Evolutionary conservation across 2,888 invertebrate species (phyloP).

Genomic region (Campoplex nolae): DNA sequence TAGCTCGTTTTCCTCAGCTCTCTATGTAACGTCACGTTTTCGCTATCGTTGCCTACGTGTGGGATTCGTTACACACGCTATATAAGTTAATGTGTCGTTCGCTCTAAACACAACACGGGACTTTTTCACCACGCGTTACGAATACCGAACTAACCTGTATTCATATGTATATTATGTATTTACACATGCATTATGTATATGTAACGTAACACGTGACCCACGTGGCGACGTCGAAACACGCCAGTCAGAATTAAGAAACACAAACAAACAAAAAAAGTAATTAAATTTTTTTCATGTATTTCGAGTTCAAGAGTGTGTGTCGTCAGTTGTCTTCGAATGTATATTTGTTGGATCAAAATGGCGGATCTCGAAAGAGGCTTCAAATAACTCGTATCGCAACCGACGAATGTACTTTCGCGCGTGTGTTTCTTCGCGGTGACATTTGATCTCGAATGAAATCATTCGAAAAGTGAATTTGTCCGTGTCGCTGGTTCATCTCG

Average conservation of each 20-base stretch:
- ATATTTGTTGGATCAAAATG: not conserved
- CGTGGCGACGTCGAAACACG: too few relatives aligned
- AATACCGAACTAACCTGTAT: constrained; percentile 54
- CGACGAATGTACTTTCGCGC: not conserved
- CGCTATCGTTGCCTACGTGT: constrained; percentile 64
- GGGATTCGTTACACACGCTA: constrained; percentile 49
- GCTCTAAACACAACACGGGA: constrained; percentile 50
- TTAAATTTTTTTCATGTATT: not conserved
- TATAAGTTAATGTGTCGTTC: constrained; percentile 35
- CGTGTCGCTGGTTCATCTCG: too few relatives aligned
- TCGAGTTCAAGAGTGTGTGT: not conserved
- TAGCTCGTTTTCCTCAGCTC: constrained; percentile 35
- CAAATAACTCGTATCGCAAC: not conserved
- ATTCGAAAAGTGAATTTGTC: not conserved
- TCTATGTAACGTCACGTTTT: constrained; percentile 67
- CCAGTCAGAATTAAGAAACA: not conserved
- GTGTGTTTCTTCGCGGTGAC: not conserved
- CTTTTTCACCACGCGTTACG: constrained; percentile 62
- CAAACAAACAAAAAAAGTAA: not conserved
- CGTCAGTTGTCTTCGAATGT: not conserved
- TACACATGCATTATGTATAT: constrained; percentile 6
- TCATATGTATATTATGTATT: constrained; percentile 42
- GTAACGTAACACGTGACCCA: not conserved
- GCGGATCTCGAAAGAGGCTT: not conserved
- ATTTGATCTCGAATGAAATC: not conserved